Evolutionary conservation across 2,113 vertebrate genomes (phyloP).

Genomic region (Atherinomorus stipes): DNA sequence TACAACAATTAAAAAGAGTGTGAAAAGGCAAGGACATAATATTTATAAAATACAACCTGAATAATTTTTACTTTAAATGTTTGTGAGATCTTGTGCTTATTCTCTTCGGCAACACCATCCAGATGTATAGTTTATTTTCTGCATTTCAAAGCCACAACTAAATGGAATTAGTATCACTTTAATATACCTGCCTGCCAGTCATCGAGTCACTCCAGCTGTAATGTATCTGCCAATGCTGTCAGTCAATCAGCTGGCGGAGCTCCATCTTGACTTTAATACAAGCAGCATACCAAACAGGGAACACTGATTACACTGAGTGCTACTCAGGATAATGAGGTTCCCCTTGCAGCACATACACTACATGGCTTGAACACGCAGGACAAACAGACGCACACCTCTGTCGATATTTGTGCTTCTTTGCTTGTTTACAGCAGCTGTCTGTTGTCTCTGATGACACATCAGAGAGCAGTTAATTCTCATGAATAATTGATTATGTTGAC

Average conservation of each 20-base stretch:
- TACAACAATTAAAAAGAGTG: too few species aligned
- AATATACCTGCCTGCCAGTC: slow-evolving; percentile 36
- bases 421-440: slow-evolving; percentile 50
- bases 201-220: slow-evolving; percentile 56
- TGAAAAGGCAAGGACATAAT: too few species aligned
- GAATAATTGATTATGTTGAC: slow-evolving; percentile 54
- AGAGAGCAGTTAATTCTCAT: slow-evolving; percentile 31
- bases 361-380: slow-evolving; percentile 32
- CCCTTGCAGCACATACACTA: slow-evolving; percentile 32
- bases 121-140: not conserved
- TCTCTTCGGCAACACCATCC: not conserved
- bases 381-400: slow-evolving; percentile 16
- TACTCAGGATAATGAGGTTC: slow-evolving; percentile 76
- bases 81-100: not conserved
- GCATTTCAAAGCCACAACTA: slow-evolving; percentile 29
- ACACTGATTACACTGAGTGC: slow-evolving; percentile 74
- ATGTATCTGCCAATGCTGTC: slow-evolving; percentile 68
- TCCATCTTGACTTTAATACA: slow-evolving; percentile 65
- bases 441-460: slow-evolving; percentile 55
- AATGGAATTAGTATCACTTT: slow-evolving; percentile 40
- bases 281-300: slow-evolving; percentile 50
- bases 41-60: too few species aligned
- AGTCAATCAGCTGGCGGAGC: slow-evolving; percentile 66
- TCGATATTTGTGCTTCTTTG: slow-evolving; percentile 38
- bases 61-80: not conserved